Conservation (phyloP, 1,140 invertebrate genomes). For the Platorchestia sp. region DNA sequence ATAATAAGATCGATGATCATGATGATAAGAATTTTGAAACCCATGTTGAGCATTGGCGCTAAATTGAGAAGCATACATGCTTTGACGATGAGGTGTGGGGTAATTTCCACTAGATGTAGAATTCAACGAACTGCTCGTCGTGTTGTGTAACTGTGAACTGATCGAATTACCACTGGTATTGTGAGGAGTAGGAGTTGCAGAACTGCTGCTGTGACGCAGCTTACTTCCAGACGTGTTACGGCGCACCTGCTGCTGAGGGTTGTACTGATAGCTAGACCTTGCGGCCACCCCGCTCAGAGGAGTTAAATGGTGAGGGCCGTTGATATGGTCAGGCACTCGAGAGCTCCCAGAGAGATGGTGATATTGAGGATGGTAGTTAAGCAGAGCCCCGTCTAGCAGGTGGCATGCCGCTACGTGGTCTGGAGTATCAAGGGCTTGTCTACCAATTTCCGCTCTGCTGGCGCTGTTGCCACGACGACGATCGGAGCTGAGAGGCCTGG, state of each 20-base stretch:
- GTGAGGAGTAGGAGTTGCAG: not conserved
- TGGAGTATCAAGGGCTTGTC: conserved; percentile 67
- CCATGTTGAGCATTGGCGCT: not conserved
- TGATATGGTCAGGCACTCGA: conserved; percentile 30
- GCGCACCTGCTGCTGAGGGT: not conserved
- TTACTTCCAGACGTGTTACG: conserved; percentile 26
- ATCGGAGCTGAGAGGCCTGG: conserved; percentile 78
- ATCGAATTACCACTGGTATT: conserved; percentile 6
- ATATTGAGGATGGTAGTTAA: conserved; percentile 57
- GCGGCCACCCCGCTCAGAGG: not conserved
- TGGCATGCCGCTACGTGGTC: conserved; percentile 57
- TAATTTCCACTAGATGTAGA: not conserved
- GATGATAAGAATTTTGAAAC: not conserved
- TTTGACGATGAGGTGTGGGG: not conserved
- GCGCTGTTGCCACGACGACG: conserved; percentile 73
- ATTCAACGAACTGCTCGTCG: not conserved
- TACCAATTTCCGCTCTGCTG: conserved; percentile 56
- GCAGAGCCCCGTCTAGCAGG: conserved; percentile 55
- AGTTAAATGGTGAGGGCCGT: not conserved
- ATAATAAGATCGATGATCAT: conserved; percentile 26
- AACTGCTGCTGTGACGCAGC: conserved; percentile 10
- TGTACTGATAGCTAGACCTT: not conserved
- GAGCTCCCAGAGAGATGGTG: conserved; percentile 57
- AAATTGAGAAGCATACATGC: not conserved
- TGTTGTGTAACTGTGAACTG: conserved; percentile 8